Conservation (phyloP, 2,888 invertebrate species). For the Lapara coniferarum region DNA sequence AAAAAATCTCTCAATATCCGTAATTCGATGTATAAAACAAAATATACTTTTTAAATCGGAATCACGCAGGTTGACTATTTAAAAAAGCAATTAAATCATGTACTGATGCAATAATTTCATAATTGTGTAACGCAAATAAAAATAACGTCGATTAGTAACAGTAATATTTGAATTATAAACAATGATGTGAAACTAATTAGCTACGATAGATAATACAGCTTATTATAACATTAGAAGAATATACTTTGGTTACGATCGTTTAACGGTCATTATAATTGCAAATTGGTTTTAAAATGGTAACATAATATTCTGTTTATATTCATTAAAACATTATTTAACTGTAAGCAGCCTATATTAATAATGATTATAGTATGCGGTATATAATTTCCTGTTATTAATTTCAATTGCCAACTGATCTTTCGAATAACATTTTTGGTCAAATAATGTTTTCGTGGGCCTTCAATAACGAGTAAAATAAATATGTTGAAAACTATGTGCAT, state of each 20-base stretch:
- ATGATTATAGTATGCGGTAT: too few species aligned
- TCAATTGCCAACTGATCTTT: neutral
- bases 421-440: neutral
- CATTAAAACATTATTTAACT: too few species aligned
- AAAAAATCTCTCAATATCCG: too few species aligned
- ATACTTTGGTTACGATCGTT: constrained; percentile 22
- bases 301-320: too few species aligned
- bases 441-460: too few species aligned
- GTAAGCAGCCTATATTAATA: too few species aligned
- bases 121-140: neutral
- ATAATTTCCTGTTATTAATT: neutral
- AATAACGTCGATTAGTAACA: constrained; percentile 10
- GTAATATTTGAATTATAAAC: constrained; percentile 33
- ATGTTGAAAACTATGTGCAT: too few species aligned
- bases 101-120: neutral
- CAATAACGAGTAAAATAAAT: too few species aligned
- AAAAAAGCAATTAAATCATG: neutral
- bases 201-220: constrained; percentile 30
- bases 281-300: neutral
- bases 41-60: too few species aligned
- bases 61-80: too few species aligned
- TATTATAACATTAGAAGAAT: constrained; percentile 9
- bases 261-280: constrained; percentile 9
- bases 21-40: too few species aligned
- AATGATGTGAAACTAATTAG: constrained; percentile 38